Evolutionary conservation across 2,113 vertebrate genomes (phyloP).

Genomic region (Paramisgurnus dabryanus): DNA sequence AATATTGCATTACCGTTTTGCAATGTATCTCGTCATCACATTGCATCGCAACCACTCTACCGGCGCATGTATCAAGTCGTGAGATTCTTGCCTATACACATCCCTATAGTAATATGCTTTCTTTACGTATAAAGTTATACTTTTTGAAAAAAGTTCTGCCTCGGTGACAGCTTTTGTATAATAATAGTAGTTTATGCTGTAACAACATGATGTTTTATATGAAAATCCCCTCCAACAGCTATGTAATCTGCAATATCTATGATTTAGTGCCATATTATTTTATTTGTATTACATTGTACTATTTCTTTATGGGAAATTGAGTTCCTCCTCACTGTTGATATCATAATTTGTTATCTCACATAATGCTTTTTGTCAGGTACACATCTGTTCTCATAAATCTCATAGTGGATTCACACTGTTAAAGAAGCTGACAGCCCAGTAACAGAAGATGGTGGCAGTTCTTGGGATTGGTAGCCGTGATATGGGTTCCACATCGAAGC

Average conservation of each 20-base stretch:
- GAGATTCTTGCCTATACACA: no score
- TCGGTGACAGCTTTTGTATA: not conserved
- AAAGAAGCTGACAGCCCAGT: constrained; percentile 38
- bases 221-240: not conserved
- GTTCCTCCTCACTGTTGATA: constrained; percentile 41
- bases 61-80: no score
- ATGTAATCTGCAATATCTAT: not conserved
- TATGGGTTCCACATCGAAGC: constrained; percentile 28
- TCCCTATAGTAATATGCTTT: no score
- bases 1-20: no score
- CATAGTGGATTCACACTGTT: constrained; percentile 36
- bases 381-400: constrained; percentile 57
- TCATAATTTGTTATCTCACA: constrained; percentile 46
- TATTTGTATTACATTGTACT: constrained; percentile 24
- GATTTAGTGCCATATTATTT: not conserved
- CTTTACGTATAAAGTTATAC: no score
- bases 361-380: constrained; percentile 50
- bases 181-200: not conserved
- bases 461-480: constrained; percentile 23
- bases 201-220: not conserved
- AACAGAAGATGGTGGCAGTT: constrained; percentile 36
- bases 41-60: no score
- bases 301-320: constrained; percentile 31
- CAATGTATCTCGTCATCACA: no score
- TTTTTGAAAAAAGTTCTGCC: no score